phyloP scores from a whole-genome alignment of 1,140 invertebrate genomes.

The Anastrepha obliqua region DNA sequence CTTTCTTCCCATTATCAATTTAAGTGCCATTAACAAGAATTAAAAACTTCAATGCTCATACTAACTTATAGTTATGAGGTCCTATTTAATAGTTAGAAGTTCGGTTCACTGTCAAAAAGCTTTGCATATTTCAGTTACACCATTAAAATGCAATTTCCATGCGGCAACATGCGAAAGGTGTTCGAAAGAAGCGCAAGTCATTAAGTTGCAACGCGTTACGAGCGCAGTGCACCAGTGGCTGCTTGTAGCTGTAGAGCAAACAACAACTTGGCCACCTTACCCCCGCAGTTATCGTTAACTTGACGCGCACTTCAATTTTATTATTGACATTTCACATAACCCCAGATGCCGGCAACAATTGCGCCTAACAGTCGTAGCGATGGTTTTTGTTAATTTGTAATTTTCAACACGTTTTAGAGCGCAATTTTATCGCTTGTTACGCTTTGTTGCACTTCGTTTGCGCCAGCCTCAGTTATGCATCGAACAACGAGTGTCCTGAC shows the following conservation, averaged over 20 bases:
- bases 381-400: background rate
- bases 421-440: constrained; percentile 43
- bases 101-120: background rate
- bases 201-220: background rate
- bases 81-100: background rate
- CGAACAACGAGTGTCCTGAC: background rate
- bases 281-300: background rate
- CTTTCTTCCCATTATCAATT: background rate
- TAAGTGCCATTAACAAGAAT: background rate
- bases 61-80: background rate
- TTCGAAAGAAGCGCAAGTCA: background rate
- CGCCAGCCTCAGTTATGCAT: constrained; percentile 23
- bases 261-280: background rate
- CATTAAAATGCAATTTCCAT: constrained; percentile 20
- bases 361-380: background rate
- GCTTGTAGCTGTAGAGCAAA: background rate
- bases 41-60: background rate
- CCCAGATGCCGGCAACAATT: background rate
- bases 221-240: background rate
- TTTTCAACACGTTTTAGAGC: constrained; percentile 34
- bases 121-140: constrained; percentile 15
- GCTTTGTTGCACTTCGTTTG: constrained; percentile 38
- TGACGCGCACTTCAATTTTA: constrained; percentile 1
- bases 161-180: background rate
- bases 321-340: constrained; percentile 25